Base-by-base conservation (phyloP, 2,797 vertebrate species). In the Knipowitschia caucasica region DNA sequence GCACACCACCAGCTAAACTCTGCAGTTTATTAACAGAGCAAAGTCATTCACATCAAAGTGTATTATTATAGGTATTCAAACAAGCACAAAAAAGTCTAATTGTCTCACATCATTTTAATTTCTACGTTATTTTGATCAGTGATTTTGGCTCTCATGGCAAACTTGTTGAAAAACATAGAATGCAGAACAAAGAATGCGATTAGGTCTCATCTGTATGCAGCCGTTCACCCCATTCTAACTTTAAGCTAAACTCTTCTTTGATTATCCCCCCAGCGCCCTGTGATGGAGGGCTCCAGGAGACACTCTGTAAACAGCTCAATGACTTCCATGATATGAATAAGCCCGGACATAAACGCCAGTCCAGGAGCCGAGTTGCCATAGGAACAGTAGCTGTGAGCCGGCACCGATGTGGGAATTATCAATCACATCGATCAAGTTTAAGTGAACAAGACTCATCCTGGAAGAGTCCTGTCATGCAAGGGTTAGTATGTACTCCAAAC, bases 351-450 rank as follows among this genome's bases (percentile, higher is more conserved):
- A 50, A 67, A 56, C 39, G 67, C 35, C 50, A 62, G 61, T 34
- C 25, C 45, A 29, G 68, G 57, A 58, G 64, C 50, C 14, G 29
- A 26, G 72, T 80, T 71, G 46, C 64, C 64, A 71, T 72, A 64
- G 69, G 43, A 81, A 83, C 77, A 64, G 64, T 46, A 39, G 50
- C 53, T 58, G 26, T 39, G 38, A 11, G 40, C 34, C 50, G 27
- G 2, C 21, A 40, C 52, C 23, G 12, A 58, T 61, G 54, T 53
- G 51, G 50, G 53, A 36, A 56, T 73, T 58, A 72, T 78, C 74
- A 77, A 72, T 78, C 61, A 43, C 43, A 59, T 53, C 47, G 61
- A 82, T 79, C 56, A 69, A 2, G 45, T 67, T 64, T 20, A 50
- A 50, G 24, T 46, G 55, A 52, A 62, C 43, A 34, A 23, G 67